Evolutionary conservation across 1,140 invertebrate genomes (phyloP).

Genomic region (Sminthurides bifidus): DNA sequence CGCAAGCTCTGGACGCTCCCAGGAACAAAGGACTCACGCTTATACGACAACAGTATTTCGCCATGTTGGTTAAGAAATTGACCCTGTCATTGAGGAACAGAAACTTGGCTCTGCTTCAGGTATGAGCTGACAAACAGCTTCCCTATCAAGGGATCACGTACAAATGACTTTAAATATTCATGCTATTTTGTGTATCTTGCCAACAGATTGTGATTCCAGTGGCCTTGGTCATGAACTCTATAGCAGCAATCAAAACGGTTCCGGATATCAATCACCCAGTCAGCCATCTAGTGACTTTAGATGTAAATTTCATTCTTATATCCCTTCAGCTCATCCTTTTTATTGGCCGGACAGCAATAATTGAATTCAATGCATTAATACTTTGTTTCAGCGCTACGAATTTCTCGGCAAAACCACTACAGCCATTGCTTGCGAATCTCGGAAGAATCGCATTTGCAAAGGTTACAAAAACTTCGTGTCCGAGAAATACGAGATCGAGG

Average conservation of each 20-base stretch:
- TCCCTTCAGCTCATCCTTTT: not conserved
- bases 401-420: not conserved
- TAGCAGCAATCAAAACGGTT: not conserved
- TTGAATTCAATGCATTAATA: not conserved
- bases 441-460: not conserved
- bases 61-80: slow-evolving; percentile 38
- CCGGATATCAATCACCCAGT: not conserved
- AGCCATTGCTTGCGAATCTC: not conserved
- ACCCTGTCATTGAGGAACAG: slow-evolving; percentile 37
- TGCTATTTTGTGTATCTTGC: not conserved
- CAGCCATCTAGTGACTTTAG: not conserved
- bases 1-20: no score
- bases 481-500: not conserved
- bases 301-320: not conserved
- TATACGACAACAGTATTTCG: slow-evolving; percentile 37
- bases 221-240: not conserved
- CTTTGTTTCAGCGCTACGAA: slow-evolving; percentile 1
- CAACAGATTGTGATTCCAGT: not conserved
- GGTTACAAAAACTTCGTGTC: not conserved
- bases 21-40: no score
- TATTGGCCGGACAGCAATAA: no score
- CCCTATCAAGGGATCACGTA: not conserved
- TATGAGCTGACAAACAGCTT: slow-evolving; percentile 18
- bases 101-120: slow-evolving; percentile 31
- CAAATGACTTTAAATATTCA: not conserved